These are phyloP conservation scores for Mayetiola destructor DNA, from an alignment of 2,888 invertebrate genomes.

Conservation along the genomic window DNA sequence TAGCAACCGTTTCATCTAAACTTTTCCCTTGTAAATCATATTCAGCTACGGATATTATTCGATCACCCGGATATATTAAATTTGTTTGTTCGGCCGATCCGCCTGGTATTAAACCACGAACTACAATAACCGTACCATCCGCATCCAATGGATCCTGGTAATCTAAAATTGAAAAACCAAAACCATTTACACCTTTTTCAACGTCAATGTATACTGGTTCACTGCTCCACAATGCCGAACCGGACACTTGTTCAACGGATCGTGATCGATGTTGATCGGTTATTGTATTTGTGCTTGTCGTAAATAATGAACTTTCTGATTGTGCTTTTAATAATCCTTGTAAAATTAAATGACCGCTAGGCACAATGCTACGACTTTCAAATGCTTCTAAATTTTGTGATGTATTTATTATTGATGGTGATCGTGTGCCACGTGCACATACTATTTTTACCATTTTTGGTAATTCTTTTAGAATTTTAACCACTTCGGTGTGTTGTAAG, in stretches of 20 bases:
- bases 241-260: constrained; percentile 87
- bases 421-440: constrained; percentile 58
- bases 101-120: constrained; percentile 91
- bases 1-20: constrained; percentile 88
- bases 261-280: constrained; percentile 69
- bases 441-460: constrained; percentile 83
- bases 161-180: constrained; percentile 96
- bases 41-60: constrained; percentile 83
- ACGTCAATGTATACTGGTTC: constrained; percentile 85
- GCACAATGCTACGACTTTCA: constrained; percentile 66
- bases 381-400: constrained; percentile 66
- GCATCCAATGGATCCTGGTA: constrained; percentile 95
- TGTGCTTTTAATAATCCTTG: constrained; percentile 79
- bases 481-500: constrained; percentile 91
- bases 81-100: constrained; percentile 95
- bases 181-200: constrained; percentile 84
- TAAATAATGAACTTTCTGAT: constrained; percentile 84
- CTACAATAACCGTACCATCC: constrained; percentile 90
- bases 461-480: constrained; percentile 83
- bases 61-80: constrained; percentile 87
- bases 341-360: constrained; percentile 73
- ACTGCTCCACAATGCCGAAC: constrained; percentile 92
- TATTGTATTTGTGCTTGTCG: constrained; percentile 67
- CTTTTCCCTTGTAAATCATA: constrained; percentile 79
- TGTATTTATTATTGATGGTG: constrained; percentile 56